phyloP scores from a whole-genome alignment of 2,113 vertebrate genomes.

The Trichechus manatus region DNA sequence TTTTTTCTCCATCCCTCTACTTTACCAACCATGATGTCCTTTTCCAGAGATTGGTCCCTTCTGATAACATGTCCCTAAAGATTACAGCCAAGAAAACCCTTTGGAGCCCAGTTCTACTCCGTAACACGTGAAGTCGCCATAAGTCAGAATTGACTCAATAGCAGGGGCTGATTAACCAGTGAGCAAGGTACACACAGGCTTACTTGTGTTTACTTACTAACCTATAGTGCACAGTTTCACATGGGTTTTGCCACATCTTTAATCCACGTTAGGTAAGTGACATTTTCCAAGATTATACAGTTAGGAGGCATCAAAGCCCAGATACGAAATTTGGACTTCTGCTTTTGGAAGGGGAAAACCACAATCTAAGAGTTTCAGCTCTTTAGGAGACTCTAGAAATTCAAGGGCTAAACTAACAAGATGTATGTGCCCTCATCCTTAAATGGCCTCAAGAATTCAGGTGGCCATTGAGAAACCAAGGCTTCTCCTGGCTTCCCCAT shows the following conservation, averaged over 20 bases:
- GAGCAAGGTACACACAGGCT: too few relatives aligned
- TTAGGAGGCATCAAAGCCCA: neutral
- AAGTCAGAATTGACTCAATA: neutral
- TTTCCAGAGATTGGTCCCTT: neutral
- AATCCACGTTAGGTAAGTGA: neutral
- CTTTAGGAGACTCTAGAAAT: neutral
- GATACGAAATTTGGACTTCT: neutral
- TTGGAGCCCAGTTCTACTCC: neutral
- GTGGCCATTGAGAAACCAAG: neutral
- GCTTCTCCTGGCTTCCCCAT: accelerated
- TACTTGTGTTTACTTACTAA: too few relatives aligned
- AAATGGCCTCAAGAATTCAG: neutral
- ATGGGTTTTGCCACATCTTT: neutral
- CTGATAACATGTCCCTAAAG: neutral
- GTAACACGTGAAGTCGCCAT: neutral
- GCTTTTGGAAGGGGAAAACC: neutral
- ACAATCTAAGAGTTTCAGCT: neutral
- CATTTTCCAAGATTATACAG: neutral
- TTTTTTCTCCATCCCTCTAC: neutral
- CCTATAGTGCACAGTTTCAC: too few relatives aligned
- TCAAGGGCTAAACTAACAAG: neutral
- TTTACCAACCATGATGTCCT: neutral
- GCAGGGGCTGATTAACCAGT: too few relatives aligned
- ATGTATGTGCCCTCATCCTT: neutral
- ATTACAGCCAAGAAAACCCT: neutral